Evolutionary conservation across 2,888 invertebrate species (phyloP).

Genomic region (Yponomeuta sedellus): DNA sequence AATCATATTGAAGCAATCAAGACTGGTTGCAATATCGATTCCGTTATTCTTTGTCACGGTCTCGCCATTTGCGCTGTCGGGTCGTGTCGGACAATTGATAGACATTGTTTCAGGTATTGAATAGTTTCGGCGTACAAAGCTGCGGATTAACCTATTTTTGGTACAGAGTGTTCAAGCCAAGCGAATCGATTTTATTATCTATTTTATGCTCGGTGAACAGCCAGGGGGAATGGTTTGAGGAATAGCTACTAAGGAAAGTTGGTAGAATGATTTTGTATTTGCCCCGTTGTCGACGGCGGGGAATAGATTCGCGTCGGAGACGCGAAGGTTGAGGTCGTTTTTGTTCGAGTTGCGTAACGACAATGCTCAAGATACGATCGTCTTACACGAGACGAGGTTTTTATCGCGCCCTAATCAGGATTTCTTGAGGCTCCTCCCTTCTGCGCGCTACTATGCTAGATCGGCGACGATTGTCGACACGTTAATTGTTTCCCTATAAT

Average conservation of each 20-base stretch:
- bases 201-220: neutral
- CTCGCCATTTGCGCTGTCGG: slow-evolving; percentile 10
- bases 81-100: slow-evolving; percentile 3
- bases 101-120: slow-evolving; percentile 1
- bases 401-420: neutral
- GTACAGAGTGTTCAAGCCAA: neutral
- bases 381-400: slow-evolving; percentile 9
- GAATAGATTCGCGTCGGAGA: neutral
- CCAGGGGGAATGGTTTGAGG: neutral
- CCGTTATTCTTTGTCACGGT: slow-evolving; percentile 20
- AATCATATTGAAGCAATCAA: slow-evolving; percentile 17
- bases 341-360: slow-evolving; percentile 10
- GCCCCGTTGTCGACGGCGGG: neutral
- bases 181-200: slow-evolving; percentile 1
- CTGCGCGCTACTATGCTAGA: neutral
- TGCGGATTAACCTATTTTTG: slow-evolving; percentile 1
- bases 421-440: neutral
- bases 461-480: slow-evolving; percentile 4
- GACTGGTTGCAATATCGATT: slow-evolving; percentile 26
- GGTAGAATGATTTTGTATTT: slow-evolving; percentile 10
- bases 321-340: slow-evolving; percentile 13
- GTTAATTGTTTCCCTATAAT: slow-evolving; percentile 11
- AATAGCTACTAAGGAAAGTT: slow-evolving; percentile 7
- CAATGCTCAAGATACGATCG: slow-evolving; percentile 2
- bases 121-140: slow-evolving; percentile 8